These are phyloP conservation scores for Crypturellus tataupa DNA, from an alignment of 2,797 vertebrate species.

Conservation along the genomic window DNA sequence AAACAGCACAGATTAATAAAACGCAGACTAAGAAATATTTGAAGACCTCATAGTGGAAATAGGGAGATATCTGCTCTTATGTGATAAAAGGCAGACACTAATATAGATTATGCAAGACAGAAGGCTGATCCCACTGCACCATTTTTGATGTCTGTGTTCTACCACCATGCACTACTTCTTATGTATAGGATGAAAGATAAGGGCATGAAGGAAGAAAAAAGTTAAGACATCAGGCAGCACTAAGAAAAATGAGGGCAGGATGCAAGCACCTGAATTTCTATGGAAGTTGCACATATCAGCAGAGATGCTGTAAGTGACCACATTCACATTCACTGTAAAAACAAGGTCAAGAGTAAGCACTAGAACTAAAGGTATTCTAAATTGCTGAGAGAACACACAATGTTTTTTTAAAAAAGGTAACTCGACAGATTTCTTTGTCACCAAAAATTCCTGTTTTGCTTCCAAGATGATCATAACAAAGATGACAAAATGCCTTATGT, in stretches of 20 bases:
- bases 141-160: background rate
- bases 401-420: background rate
- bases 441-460: background rate
- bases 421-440: background rate
- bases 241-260: background rate
- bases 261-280: background rate
- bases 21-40: background rate
- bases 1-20: background rate
- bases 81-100: background rate
- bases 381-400: background rate
- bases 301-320: background rate
- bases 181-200: background rate
- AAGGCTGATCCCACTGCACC: background rate
- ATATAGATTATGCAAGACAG: background rate
- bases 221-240: background rate
- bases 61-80: background rate
- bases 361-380: background rate
- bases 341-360: background rate
- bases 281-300: background rate
- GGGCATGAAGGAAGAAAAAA: background rate
- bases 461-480: background rate
- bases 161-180: background rate
- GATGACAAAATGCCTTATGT: constrained; percentile 29
- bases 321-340: background rate
- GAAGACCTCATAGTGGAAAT: background rate